Conservation (phyloP, 2,888 invertebrate genomes). For the Clepsis dumicolana region DNA sequence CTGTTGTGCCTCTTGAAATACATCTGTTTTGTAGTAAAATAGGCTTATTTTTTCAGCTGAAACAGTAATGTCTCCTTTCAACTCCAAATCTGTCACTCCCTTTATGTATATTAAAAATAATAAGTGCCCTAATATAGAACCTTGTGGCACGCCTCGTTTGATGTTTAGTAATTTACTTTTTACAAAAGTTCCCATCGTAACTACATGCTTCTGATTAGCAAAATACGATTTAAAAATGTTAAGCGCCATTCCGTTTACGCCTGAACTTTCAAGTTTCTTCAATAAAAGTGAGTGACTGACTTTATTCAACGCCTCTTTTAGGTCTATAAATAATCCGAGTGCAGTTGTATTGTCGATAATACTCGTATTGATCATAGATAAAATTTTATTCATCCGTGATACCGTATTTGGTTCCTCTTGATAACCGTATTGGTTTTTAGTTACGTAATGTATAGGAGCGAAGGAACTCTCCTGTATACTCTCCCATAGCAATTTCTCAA, state of each 20-base stretch:
- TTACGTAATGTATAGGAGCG: neutral
- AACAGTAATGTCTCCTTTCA: neutral
- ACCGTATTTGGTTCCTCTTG: slow-evolving; percentile 1
- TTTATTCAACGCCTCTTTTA: neutral
- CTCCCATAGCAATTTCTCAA: neutral
- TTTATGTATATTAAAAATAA: slow-evolving; percentile 4
- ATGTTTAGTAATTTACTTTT: neutral
- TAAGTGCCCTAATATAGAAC: neutral
- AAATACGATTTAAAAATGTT: neutral
- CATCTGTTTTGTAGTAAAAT: neutral
- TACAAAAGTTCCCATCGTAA: neutral
- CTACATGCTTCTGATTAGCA: neutral
- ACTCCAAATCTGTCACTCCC: neutral
- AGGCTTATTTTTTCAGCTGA: neutral
- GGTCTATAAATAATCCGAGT: neutral
- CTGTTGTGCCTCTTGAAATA: neutral
- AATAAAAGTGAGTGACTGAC: neutral
- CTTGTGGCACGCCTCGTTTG: neutral
- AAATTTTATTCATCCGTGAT: neutral
- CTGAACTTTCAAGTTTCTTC: neutral
- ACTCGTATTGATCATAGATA: neutral
- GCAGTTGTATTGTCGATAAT: neutral
- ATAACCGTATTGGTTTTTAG: neutral
- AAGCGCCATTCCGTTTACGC: neutral
- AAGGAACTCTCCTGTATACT: neutral